These are phyloP conservation scores for Fragum whitleyi DNA, from an alignment of 2,888 invertebrate species.

Conservation along the genomic window DNA sequence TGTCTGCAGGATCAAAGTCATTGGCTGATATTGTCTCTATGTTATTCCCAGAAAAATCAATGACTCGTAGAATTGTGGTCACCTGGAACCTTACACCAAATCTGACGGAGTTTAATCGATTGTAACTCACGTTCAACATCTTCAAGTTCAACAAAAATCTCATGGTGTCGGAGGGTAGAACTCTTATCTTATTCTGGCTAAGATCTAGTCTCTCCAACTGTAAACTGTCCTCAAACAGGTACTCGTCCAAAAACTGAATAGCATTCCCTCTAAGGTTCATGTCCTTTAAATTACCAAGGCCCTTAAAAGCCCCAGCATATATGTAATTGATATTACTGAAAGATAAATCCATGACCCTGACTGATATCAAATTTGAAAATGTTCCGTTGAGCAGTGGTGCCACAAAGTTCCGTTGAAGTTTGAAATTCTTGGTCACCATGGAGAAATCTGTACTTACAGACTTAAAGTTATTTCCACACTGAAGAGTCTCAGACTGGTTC, in stretches of 20 bases:
- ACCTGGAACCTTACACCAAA: slow-evolving; percentile 74
- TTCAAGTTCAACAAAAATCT: slow-evolving; percentile 67
- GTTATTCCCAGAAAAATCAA: slow-evolving; percentile 77
- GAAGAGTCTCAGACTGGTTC: slow-evolving; percentile 15
- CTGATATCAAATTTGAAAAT: slow-evolving; percentile 56
- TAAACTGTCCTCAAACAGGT: slow-evolving; percentile 67
- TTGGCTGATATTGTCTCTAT: slow-evolving; percentile 63
- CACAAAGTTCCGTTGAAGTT: slow-evolving; percentile 61
- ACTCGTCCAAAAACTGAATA: slow-evolving; percentile 65
- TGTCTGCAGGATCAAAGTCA: slow-evolving; percentile 68
- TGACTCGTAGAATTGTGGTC: slow-evolving; percentile 65
- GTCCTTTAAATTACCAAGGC: slow-evolving; percentile 58
- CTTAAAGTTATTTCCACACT: slow-evolving; percentile 46
- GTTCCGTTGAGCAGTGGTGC: slow-evolving; percentile 66
- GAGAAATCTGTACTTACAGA: slow-evolving; percentile 35
- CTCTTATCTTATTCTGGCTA: slow-evolving; percentile 70
- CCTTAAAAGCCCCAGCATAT: slow-evolving; percentile 59
- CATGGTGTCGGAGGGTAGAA: slow-evolving; percentile 70
- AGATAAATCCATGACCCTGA: slow-evolving; percentile 64
- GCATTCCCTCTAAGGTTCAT: slow-evolving; percentile 68
- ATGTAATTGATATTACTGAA: slow-evolving; percentile 61
- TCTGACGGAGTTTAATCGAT: slow-evolving; percentile 67
- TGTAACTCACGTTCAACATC: slow-evolving; percentile 76
- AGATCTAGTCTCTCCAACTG: slow-evolving; percentile 74
- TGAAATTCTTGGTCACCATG: slow-evolving; percentile 52